Percentiles rank a stretch among this genome's conserved stretches.
phyloP scores from a whole-genome alignment of 2,797 vertebrate genomes.

The Ctenosaura bakeri region DNA sequence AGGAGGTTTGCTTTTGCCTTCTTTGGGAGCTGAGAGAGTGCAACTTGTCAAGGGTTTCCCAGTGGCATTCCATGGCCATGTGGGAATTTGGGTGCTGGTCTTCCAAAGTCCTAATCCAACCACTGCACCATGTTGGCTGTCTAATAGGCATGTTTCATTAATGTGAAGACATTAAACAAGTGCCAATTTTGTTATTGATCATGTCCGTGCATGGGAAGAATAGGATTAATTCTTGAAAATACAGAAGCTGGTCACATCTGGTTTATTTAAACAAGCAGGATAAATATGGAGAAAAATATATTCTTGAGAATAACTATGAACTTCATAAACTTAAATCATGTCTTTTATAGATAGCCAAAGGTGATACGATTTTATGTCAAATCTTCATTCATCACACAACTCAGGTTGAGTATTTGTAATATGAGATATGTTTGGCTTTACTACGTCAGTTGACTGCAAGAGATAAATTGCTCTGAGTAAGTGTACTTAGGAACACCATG shows the following conservation, averaged over 20 bases:
- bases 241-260: neutral
- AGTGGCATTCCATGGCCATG: too few relatives aligned
- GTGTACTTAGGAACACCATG: slow-evolving; percentile 50
- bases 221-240: neutral
- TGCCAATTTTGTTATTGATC: neutral
- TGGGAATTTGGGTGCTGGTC: too few relatives aligned
- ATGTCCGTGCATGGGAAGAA: neutral
- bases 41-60: too few relatives aligned
- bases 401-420: slow-evolving; percentile 14
- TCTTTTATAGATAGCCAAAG: slow-evolving; percentile 31
- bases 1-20: too few relatives aligned
- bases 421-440: slow-evolving; percentile 42
- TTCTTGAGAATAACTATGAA: neutral
- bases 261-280: too few relatives aligned
- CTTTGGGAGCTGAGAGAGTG: too few relatives aligned
- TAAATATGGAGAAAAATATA: neutral
- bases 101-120: too few relatives aligned
- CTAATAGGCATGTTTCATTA: neutral
- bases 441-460: neutral
- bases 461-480: neutral
- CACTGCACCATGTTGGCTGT: too few relatives aligned
- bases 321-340: neutral
- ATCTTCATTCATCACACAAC: slow-evolving; percentile 39
- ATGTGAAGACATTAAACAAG: neutral
- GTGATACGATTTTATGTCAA: slow-evolving; percentile 57